These are phyloP conservation scores for Oryctes rhinoceros DNA, from an alignment of 1,140 invertebrate genomes.

Conservation along the genomic window DNA sequence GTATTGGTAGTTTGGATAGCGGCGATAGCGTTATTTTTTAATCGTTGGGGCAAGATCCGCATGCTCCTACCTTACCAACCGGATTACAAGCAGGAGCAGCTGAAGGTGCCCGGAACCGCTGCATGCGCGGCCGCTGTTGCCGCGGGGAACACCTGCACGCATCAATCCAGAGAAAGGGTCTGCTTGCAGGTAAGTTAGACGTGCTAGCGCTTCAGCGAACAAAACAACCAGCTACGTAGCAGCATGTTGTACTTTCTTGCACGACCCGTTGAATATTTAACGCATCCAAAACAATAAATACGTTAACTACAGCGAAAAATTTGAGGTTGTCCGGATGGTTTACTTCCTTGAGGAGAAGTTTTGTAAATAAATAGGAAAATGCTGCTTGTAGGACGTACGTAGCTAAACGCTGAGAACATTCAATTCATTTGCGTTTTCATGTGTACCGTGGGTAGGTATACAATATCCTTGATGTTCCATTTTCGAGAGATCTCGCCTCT, in stretches of 20 bases:
- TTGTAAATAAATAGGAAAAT: no score
- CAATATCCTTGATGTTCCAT: no score
- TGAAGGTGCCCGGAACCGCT: slow-evolving; percentile 81
- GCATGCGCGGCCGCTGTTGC: slow-evolving; percentile 71
- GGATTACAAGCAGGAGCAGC: slow-evolving; percentile 84
- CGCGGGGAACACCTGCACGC: slow-evolving; percentile 63
- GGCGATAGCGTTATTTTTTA: slow-evolving; percentile 89
- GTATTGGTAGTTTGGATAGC: slow-evolving; percentile 88
- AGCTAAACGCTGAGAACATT: no score
- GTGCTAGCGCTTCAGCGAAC: background rate
- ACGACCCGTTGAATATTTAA: background rate
- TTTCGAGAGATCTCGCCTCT: no score
- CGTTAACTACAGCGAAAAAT: background rate
- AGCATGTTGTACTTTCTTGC: background rate
- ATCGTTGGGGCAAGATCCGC: slow-evolving; percentile 91
- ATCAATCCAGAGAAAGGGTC: slow-evolving; percentile 66
- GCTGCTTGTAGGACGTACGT: no score
- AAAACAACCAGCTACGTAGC: background rate
- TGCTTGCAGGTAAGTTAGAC: slow-evolving; percentile 68
- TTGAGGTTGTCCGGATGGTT: background rate
- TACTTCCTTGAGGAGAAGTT: no score
- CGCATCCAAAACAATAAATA: slow-evolving; percentile 3
- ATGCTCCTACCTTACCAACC: slow-evolving; percentile 93
- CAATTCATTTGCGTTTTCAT: no score
- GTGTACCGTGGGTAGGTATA: no score